Conservation (phyloP, 1,140 invertebrate genomes). For the Drosophila hydei region DNA sequence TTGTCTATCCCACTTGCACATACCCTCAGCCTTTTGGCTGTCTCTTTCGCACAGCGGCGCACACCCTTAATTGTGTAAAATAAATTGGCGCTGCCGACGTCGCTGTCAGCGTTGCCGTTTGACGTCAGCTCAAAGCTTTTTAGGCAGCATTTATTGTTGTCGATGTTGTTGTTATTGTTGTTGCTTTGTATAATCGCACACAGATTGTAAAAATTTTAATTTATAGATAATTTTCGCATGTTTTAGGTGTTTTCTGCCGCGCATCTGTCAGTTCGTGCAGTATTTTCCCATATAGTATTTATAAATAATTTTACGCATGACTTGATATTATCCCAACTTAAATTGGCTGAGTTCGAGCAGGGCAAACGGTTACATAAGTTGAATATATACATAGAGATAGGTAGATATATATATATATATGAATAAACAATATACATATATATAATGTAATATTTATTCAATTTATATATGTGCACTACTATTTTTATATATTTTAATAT, state of each 20-base stretch:
- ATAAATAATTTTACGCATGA: slow-evolving; percentile 77
- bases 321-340: slow-evolving; percentile 64
- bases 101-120: slow-evolving; percentile 54
- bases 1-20: slow-evolving; percentile 9
- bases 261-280: slow-evolving; percentile 14
- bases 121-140: slow-evolving; percentile 77
- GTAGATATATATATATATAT: neutral
- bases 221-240: slow-evolving; percentile 82
- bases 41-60: slow-evolving; percentile 45
- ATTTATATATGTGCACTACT: no score
- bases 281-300: slow-evolving; percentile 33
- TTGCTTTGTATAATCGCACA: slow-evolving; percentile 68
- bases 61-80: slow-evolving; percentile 82
- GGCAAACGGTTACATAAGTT: slow-evolving; percentile 29
- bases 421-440: no score
- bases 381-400: neutral
- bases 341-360: slow-evolving; percentile 14
- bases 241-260: slow-evolving; percentile 65
- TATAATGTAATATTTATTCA: no score
- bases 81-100: slow-evolving; percentile 70
- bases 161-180: slow-evolving; percentile 30
- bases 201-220: slow-evolving; percentile 82
- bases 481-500: neutral
- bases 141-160: slow-evolving; percentile 66
- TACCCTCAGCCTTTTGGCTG: neutral